These are phyloP conservation scores for Xylocampa areola DNA, from an alignment of 2,888 invertebrate genomes.

Conservation along the genomic window DNA sequence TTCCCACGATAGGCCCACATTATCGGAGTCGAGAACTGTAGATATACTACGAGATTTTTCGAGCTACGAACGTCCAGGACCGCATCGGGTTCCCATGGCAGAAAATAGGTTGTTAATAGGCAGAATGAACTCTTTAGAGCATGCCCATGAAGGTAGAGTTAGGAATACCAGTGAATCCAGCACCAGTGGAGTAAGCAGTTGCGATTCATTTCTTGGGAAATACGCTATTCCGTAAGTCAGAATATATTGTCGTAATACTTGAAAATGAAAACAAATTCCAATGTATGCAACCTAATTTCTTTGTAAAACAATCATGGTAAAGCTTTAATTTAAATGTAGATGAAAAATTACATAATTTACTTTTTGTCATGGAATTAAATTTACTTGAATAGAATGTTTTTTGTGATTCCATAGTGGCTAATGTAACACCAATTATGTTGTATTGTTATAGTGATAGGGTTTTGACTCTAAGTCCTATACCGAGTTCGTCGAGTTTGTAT, in stretches of 20 bases:
- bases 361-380: too few species aligned
- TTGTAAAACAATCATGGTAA: too few species aligned
- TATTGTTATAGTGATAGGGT: slow-evolving; percentile 90
- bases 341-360: too few species aligned
- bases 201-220: slow-evolving; percentile 92
- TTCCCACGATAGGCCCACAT: slow-evolving; percentile 91
- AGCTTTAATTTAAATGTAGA: too few species aligned
- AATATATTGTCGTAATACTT: neutral
- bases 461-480: slow-evolving; percentile 96
- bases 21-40: slow-evolving; percentile 92
- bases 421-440: neutral
- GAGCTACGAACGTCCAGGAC: slow-evolving; percentile 74
- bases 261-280: too few species aligned
- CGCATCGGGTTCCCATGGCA: slow-evolving; percentile 66
- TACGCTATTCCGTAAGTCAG: slow-evolving; percentile 89
- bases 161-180: slow-evolving; percentile 92
- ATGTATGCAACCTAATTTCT: too few species aligned
- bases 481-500: slow-evolving; percentile 94
- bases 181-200: slow-evolving; percentile 95
- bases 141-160: slow-evolving; percentile 82
- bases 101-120: slow-evolving; percentile 76
- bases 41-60: slow-evolving; percentile 87
- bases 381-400: too few species aligned
- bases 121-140: slow-evolving; percentile 82
- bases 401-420: neutral